Percentiles rank a stretch among this genome's conserved stretches.
Conservation (phyloP, 1,140 invertebrate genomes). For the Drosophila carrolli region DNA sequence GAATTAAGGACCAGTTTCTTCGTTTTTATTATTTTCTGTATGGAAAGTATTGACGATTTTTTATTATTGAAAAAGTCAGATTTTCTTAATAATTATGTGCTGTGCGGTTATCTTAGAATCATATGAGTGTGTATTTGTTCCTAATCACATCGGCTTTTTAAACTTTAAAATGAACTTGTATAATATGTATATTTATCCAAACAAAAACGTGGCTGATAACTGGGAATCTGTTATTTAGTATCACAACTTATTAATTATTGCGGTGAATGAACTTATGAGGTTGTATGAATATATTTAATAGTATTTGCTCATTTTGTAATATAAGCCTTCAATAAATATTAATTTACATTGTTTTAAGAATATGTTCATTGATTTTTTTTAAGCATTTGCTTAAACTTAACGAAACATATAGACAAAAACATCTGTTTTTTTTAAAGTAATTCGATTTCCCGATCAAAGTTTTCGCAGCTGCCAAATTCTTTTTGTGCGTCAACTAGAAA, state of each 20-base stretch:
- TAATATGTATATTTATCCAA: not conserved
- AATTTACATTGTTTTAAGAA: not conserved
- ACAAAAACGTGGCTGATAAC: not conserved
- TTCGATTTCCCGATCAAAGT: slow-evolving; percentile 30
- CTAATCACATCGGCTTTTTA: not conserved
- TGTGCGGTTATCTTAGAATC: not conserved
- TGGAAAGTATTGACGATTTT: not conserved
- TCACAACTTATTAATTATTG: not conserved
- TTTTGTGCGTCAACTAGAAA: slow-evolving; percentile 42
- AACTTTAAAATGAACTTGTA: not conserved
- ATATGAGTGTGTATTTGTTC: not conserved
- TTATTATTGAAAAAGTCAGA: not conserved
- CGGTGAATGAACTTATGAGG: not conserved
- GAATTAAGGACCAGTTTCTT: too few relatives aligned
- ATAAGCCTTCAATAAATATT: too few relatives aligned
- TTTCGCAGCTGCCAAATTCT: slow-evolving; percentile 39
- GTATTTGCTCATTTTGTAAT: too few relatives aligned
- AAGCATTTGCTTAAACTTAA: slow-evolving; percentile 5
- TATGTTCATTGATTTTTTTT: too few relatives aligned
- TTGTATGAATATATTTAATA: not conserved
- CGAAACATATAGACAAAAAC: slow-evolving; percentile 8
- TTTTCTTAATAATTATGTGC: not conserved
- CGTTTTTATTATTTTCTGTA: too few relatives aligned
- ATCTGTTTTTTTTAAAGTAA: slow-evolving; percentile 43
- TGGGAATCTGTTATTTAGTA: not conserved